Evolutionary conservation across 2,888 invertebrate species (phyloP).

Genomic region (Prosapia bicincta): DNA sequence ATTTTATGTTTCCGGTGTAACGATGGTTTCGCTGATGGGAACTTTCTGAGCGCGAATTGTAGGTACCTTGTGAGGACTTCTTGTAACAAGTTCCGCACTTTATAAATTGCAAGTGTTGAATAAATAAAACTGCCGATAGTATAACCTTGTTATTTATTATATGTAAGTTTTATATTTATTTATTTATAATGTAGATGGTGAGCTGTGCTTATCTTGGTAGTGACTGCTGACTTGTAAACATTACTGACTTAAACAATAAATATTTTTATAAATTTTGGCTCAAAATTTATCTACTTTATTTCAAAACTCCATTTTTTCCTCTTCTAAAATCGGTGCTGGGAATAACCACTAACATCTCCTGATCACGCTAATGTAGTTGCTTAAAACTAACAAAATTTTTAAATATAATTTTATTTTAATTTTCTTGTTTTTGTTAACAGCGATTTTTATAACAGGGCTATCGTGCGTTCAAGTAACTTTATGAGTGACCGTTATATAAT

Average conservation of each 20-base stretch:
- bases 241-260: neutral
- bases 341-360: neutral
- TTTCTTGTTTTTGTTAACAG: too few relatives aligned
- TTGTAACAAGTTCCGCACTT: too few relatives aligned
- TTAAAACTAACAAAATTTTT: neutral
- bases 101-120: too few relatives aligned
- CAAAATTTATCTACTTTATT: neutral
- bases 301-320: neutral
- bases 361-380: neutral
- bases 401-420: too few relatives aligned
- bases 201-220: neutral
- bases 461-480: too few relatives aligned
- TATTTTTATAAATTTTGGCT: neutral
- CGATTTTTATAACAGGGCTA: too few relatives aligned
- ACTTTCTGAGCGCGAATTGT: too few relatives aligned
- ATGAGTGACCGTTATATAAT: too few relatives aligned
- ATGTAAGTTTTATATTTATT: neutral
- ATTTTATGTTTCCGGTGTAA: too few relatives aligned
- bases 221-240: neutral
- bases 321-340: neutral
- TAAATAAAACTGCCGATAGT: neutral
- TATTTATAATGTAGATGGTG: neutral
- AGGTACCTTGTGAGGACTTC: too few relatives aligned
- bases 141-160: neutral
- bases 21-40: too few relatives aligned